Evolutionary conservation across 2,797 vertebrate genomes (phyloP).

Genomic region (Arvicola amphibius): DNA sequence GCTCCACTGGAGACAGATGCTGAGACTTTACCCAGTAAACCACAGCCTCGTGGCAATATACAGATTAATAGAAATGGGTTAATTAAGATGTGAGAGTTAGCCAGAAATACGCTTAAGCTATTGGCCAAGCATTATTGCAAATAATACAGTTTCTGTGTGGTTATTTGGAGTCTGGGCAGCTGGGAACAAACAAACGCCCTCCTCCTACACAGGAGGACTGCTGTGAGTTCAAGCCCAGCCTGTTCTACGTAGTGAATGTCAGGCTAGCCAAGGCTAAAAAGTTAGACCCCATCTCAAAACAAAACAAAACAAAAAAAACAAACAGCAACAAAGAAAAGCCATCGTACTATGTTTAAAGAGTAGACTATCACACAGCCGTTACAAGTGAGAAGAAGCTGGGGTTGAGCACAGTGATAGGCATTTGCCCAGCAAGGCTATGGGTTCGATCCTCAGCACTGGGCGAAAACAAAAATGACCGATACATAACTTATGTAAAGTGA

Average conservation of each 20-base stretch:
- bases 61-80: no score
- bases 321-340: neutral
- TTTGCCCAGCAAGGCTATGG: neutral
- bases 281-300: neutral
- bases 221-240: neutral
- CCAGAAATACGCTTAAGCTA: no score
- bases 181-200: no score
- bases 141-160: no score
- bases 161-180: no score
- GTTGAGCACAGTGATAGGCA: neutral
- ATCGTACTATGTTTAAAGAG: neutral
- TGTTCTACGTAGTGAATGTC: neutral
- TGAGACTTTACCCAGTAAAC: no score
- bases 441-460: neutral
- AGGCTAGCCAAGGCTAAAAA: neutral
- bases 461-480: neutral
- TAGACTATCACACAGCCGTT: neutral
- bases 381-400: neutral
- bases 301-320: neutral
- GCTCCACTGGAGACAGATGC: no score
- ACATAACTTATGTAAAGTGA: neutral
- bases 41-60: no score
- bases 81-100: no score
- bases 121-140: no score
- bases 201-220: no score